phyloP scores from a whole-genome alignment of 2,797 vertebrate species.

The Lindbergichthys nudifrons region DNA sequence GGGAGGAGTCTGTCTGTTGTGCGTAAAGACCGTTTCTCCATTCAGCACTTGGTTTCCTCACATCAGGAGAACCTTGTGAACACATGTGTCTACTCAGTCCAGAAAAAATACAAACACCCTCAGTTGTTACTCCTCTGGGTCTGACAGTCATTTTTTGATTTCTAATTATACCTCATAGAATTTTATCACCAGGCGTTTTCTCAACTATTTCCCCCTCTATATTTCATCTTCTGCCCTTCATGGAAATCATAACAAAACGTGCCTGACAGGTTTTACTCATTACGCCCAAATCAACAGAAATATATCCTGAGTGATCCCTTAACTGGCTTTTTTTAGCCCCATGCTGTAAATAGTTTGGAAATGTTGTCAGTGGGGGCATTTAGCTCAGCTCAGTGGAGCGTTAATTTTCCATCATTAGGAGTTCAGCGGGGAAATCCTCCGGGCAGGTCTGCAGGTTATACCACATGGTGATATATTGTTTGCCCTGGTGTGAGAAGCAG shows the following conservation, averaged over 20 bases:
- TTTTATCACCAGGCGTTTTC: slow-evolving; percentile 61
- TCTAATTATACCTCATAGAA: slow-evolving; percentile 49
- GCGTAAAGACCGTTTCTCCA: slow-evolving; percentile 47
- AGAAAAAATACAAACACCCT: slow-evolving; percentile 3
- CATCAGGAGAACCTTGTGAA: slow-evolving; percentile 47
- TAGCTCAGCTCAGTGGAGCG: slow-evolving; percentile 70
- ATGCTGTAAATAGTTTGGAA: slow-evolving; percentile 66
- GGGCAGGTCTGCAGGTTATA: slow-evolving; percentile 67
- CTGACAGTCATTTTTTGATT: slow-evolving; percentile 28
- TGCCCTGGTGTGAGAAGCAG: slow-evolving; percentile 71
- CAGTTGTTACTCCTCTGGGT: slow-evolving; percentile 25
- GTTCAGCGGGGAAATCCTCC: slow-evolving; percentile 62
- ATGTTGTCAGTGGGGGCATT: slow-evolving; percentile 67
- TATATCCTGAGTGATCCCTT: slow-evolving; percentile 55
- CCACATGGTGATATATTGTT: slow-evolving; percentile 75
- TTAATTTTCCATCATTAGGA: slow-evolving; percentile 82
- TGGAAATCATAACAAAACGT: slow-evolving; percentile 63
- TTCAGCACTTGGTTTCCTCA: slow-evolving; percentile 44
- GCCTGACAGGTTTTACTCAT: slow-evolving; percentile 64
- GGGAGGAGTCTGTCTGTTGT: slow-evolving; percentile 78
- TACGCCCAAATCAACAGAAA: slow-evolving; percentile 64
- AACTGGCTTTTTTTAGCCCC: slow-evolving; percentile 40
- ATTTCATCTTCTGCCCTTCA: slow-evolving; percentile 38
- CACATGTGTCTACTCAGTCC: slow-evolving; percentile 23
- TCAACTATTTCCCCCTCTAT: slow-evolving; percentile 20